These are phyloP conservation scores for Tenthredo livida DNA, from an alignment of 2,888 invertebrate species.

Conservation along the genomic window DNA sequence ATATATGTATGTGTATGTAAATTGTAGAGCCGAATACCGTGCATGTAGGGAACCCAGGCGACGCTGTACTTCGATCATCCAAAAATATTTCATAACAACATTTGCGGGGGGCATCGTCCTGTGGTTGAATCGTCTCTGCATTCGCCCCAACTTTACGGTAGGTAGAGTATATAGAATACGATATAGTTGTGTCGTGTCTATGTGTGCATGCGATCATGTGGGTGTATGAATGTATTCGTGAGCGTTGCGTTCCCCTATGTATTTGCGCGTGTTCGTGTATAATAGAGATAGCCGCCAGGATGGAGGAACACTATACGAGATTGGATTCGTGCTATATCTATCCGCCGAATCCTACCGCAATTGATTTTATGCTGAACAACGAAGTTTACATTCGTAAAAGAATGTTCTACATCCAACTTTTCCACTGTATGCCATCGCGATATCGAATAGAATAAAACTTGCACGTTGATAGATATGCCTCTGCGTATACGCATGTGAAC, in stretches of 20 bases:
- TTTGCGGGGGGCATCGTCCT: slow-evolving; percentile 36
- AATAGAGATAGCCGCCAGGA: slow-evolving; percentile 41
- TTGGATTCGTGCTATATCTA: slow-evolving; percentile 46
- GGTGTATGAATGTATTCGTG: not conserved
- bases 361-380: slow-evolving; percentile 45
- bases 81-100: slow-evolving; percentile 46
- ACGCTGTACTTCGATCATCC: slow-evolving; percentile 35
- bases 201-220: not conserved
- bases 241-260: not conserved
- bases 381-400: slow-evolving; percentile 48
- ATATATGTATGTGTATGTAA: not conserved
- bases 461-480: not conserved
- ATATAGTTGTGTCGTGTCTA: not conserved
- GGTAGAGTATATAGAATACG: slow-evolving; percentile 8
- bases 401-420: slow-evolving; percentile 43
- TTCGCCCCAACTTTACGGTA: slow-evolving; percentile 24
- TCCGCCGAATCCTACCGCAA: slow-evolving; percentile 43
- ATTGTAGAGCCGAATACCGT: not conserved
- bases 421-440: slow-evolving; percentile 22
- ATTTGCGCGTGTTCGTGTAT: slow-evolving; percentile 33
- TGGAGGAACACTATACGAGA: slow-evolving; percentile 47
- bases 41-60: not conserved
- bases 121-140: slow-evolving; percentile 19
- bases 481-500: slow-evolving; percentile 14
- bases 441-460: slow-evolving; percentile 37